Percentiles rank a stretch among this genome's conserved stretches.
phyloP scores from a whole-genome alignment of 2,797 vertebrate species.

The Lithobates pipiens region DNA sequence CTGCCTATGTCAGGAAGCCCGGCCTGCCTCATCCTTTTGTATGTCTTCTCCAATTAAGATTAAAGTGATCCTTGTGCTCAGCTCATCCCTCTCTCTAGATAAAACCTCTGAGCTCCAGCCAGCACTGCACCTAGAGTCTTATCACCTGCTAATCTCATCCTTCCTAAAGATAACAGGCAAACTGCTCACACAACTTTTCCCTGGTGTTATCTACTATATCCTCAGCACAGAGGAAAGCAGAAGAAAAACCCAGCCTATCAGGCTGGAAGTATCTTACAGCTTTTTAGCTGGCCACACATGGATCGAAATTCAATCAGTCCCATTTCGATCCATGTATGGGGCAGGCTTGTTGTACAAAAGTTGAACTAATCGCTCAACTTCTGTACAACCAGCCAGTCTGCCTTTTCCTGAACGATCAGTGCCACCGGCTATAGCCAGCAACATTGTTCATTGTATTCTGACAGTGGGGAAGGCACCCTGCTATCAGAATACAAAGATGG shows the following conservation, averaged over 20 bases:
- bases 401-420: too few species aligned
- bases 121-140: conserved; percentile 63
- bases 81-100: conserved; percentile 64
- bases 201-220: conserved; percentile 15
- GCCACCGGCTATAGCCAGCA: too few species aligned
- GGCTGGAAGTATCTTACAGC: background rate
- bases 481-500: too few species aligned
- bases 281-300: too few species aligned
- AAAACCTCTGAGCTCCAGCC: conserved; percentile 65
- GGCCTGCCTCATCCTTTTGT: conserved; percentile 68
- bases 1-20: conserved; percentile 66
- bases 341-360: too few species aligned
- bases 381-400: too few species aligned
- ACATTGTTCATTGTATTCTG: too few species aligned
- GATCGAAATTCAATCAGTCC: too few species aligned
- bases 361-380: too few species aligned
- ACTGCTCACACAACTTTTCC: conserved; percentile 46
- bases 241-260: background rate
- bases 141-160: conserved; percentile 66
- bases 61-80: conserved; percentile 68
- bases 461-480: too few species aligned
- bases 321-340: too few species aligned
- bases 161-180: conserved; percentile 56
- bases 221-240: background rate
- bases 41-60: conserved; percentile 76